These are phyloP conservation scores for Ameiurus melas DNA, from an alignment of 2,113 vertebrate genomes.

Conservation along the genomic window DNA sequence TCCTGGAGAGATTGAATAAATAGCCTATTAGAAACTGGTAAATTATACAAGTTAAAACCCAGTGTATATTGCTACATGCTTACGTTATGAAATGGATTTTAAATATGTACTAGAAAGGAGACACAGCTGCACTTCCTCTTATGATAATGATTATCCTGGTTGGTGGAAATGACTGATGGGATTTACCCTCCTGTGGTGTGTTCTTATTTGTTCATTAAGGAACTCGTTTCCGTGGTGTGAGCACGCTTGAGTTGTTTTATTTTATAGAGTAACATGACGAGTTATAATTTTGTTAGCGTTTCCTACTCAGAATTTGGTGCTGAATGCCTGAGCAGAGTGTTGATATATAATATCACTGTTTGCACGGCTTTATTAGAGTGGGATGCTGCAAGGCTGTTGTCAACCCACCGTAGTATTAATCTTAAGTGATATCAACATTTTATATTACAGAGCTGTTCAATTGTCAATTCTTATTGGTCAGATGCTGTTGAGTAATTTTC, in stretches of 20 bases:
- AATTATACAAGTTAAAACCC: background rate
- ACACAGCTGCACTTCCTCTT: background rate
- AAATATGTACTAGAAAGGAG: background rate
- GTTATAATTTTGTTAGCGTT: background rate
- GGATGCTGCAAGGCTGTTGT: background rate
- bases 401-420: background rate
- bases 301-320: background rate
- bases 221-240: background rate
- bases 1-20: background rate
- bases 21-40: background rate
- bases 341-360: background rate
- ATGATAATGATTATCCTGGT: background rate
- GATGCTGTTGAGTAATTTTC: background rate
- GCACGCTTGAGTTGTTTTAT: background rate
- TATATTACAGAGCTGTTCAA: background rate
- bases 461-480: background rate
- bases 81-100: background rate
- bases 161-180: background rate
- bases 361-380: background rate
- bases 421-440: background rate
- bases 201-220: background rate
- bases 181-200: background rate
- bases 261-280: background rate
- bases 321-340: background rate
- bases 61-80: background rate